phyloP scores from a whole-genome alignment of 2,888 invertebrate species.

The Dryocosmus kuriphilus region DNA sequence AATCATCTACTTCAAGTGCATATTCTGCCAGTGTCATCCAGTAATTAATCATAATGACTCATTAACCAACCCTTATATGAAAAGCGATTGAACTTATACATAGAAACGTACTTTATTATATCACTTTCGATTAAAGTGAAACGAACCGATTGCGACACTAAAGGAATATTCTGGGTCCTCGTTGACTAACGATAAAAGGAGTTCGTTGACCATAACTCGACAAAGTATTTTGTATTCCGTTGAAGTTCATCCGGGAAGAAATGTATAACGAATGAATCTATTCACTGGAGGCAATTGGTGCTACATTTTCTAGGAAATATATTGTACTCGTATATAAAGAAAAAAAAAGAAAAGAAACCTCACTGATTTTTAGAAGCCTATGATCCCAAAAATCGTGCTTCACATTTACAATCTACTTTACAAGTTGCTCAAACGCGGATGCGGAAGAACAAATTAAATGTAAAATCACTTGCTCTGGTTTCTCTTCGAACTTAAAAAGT shows the following conservation, averaged over 20 bases:
- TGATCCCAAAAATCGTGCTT: slow-evolving; percentile 6
- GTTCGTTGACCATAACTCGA: background rate
- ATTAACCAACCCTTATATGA: background rate
- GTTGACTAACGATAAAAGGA: slow-evolving; percentile 13
- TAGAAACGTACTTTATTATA: background rate
- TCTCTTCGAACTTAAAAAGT: background rate
- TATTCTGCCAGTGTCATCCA: background rate
- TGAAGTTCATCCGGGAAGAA: slow-evolving; percentile 6
- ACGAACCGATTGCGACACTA: slow-evolving; percentile 11
- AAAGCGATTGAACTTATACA: background rate
- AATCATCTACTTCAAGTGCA: background rate
- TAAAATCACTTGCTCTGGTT: slow-evolving; percentile 28
- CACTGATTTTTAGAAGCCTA: background rate
- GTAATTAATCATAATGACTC: background rate
- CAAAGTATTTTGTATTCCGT: slow-evolving; percentile 14
- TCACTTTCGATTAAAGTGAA: slow-evolving; percentile 27
- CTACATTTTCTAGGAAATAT: slow-evolving; percentile 10
- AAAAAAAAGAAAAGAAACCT: slow-evolving; percentile 12
- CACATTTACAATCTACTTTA: background rate
- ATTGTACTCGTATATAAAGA: background rate
- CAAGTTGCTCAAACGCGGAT: slow-evolving; percentile 17
- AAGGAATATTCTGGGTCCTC: slow-evolving; percentile 14
- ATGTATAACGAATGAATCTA: slow-evolving; percentile 8
- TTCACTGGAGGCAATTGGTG: background rate
- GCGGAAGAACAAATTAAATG: slow-evolving; percentile 4